phyloP scores from a whole-genome alignment of 2,888 invertebrate species.

The Acrobasis consociella region DNA sequence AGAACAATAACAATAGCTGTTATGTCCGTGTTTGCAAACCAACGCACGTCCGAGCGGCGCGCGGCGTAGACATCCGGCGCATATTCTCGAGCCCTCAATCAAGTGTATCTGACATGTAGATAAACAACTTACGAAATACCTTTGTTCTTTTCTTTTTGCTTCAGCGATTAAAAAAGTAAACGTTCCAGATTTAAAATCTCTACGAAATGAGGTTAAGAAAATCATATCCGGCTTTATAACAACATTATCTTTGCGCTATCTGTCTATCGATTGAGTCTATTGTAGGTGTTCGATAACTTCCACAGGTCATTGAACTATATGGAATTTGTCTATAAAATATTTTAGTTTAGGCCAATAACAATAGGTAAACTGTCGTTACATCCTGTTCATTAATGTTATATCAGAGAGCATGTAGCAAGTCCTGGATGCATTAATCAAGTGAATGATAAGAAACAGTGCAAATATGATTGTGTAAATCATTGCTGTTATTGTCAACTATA shows the following conservation, averaged over 20 bases:
- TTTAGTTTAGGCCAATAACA: constrained; percentile 7
- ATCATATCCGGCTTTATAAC: not conserved
- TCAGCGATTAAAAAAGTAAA: constrained; percentile 7
- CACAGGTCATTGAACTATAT: constrained; percentile 1
- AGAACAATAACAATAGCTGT: constrained; percentile 30
- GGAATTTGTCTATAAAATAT: constrained; percentile 6
- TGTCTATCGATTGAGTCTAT: constrained; percentile 5
- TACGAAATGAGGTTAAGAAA: not conserved
- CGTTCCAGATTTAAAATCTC: constrained; percentile 4
- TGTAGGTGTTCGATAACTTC: not conserved
- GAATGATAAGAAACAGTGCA: constrained; percentile 66
- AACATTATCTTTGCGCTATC: not conserved
- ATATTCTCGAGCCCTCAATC: constrained; percentile 39
- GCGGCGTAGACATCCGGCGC: constrained; percentile 51
- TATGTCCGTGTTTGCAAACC: constrained; percentile 42
- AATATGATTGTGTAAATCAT: constrained; percentile 68
- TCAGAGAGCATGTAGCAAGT: constrained; percentile 57
- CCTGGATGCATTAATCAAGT: constrained; percentile 69
- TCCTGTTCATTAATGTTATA: constrained; percentile 56
- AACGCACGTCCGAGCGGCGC: constrained; percentile 48
- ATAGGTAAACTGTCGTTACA: constrained; percentile 34
- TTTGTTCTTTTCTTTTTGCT: constrained; percentile 12
- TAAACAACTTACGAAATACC: constrained; percentile 11
- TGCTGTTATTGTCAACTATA: constrained; percentile 46
- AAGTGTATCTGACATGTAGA: constrained; percentile 27